A percentile compares a stretch with the other conserved stretches of the same genome.
Evolutionary conservation across 2,888 invertebrate species (phyloP).

Genomic region (Meteorus cinctellus): DNA sequence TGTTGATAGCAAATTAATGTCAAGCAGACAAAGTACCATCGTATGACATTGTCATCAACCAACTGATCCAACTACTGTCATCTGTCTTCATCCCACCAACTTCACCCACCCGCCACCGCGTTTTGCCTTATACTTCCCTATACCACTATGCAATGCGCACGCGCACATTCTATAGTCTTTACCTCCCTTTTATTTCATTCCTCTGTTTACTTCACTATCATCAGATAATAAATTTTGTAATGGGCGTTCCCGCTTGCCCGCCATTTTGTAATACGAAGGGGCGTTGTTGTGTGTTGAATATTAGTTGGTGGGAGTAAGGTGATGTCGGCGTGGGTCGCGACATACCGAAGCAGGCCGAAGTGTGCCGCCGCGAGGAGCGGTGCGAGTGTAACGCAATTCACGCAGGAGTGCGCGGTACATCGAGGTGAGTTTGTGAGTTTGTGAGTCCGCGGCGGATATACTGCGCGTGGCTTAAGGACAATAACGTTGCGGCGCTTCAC

Average conservation of each 20-base stretch:
- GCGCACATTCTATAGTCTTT: not conserved
- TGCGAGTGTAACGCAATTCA: not conserved
- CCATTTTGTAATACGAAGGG: slow-evolving; percentile 64
- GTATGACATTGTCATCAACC: not conserved
- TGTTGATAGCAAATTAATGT: not conserved
- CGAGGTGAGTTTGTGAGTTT: not conserved
- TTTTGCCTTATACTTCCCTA: too few relatives aligned
- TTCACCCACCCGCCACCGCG: not conserved
- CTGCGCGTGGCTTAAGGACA: not conserved
- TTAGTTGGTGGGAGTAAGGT: slow-evolving; percentile 25
- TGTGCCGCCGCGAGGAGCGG: not conserved
- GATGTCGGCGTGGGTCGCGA: slow-evolving; percentile 10
- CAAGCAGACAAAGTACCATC: not conserved
- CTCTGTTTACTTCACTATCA: too few relatives aligned
- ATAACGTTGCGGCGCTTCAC: not conserved
- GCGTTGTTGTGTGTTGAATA: slow-evolving; percentile 53
- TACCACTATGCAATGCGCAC: not conserved
- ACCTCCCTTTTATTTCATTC: too few relatives aligned
- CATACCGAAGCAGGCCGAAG: slow-evolving; percentile 20
- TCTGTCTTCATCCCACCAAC: not conserved
- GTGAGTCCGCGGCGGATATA: not conserved
- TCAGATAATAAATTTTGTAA: slow-evolving; percentile 12
- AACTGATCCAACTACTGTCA: not conserved
- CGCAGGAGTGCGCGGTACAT: slow-evolving; percentile 12
- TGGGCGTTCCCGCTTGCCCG: slow-evolving; percentile 57